Base-by-base conservation (phyloP, 2,113 vertebrate species). In the Paratilapia polleni region DNA sequence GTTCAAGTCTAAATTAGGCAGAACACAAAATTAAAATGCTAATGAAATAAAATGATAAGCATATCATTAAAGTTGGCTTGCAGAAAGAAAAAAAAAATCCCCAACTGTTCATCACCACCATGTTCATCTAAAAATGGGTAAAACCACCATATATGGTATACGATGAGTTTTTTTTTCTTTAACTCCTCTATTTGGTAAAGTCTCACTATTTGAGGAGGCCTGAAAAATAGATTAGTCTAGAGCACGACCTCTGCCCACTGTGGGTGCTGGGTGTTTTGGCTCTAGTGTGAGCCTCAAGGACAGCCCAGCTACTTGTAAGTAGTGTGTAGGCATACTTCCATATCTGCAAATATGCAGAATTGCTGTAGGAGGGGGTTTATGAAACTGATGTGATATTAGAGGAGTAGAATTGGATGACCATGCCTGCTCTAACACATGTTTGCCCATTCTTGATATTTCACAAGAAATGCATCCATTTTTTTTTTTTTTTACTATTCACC, bases 351-450 rank as follows among this genome's bases (percentile, higher is more conserved):
- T n/a, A n/a, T n/a, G n/a, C 43, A 73, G 66, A 73, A 31, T 10
- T 52, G 24, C 17, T 73, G 66, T 17, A 49, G 47, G 47, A 49
- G 15, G 14, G 15, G 15, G 47, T 52, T 73, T 73, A 73, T 31
- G 26, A 13, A 73, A 52, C 64, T 66, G 13, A n/a, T 6, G 1
- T 43, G 63, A 22, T 47, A 68, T 68, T 22, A 47, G 41, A 0
- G 63, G 13, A 68, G 41, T 2, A 68, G 41, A 24, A 43, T 22
- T n/a, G 36, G 62, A 41, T 64, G 41, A 14, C 41, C 17, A 56
- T n/a, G 19, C 8, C 52, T n/a, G 52, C 20, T 56, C 24, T 0
- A 8, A 70, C 66, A 70, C 49, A 20, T 28, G 0, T 70, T 52
- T 0, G 0, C 41, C 24, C 28, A 52, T 70, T 20, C 66, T 31